Base-by-base conservation (phyloP, 1,140 invertebrate genomes). In the Gonioctena quinquepunctata region DNA sequence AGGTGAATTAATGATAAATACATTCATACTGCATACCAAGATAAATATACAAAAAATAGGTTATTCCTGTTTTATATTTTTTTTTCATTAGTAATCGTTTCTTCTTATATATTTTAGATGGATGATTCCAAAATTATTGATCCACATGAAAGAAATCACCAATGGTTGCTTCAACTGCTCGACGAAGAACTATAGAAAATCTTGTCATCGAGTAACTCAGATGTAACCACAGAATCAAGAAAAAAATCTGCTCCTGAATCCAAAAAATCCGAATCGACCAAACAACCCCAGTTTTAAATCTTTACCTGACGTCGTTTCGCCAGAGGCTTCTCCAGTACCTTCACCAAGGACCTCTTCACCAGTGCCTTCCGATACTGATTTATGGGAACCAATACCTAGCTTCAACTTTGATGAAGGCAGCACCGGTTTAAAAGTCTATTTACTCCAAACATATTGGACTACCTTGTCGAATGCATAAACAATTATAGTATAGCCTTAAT, bases 311-410 rank as follows among this genome's bases (percentile, higher is more conserved):
- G 22, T 57, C 16, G 19, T 57, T 57, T 57, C 19, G 4, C 54
- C 22, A 18, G 54, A 57, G 54, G 22, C 3, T 57, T 57, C 22
- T 57, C 54, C 21, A 11, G 7, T 11, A 27, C 4, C 59, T 1
- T 21, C 28, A 62, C 25, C 25, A 27, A 42, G 27, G 13, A 3
- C 13, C 21, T 28, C 19, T 61, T 7, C 59, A 25, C 3, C 6
- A 61, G 22, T 61, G 22, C 25, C 59, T 61, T 27, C 27, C 28
- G 27, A 61, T 25, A 62, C 21, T 42, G 21, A 61, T 61, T 19
- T n/a, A 33, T 61, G 59, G 59, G 8, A 61, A 61, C 59, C 59
- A 61, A 61, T 62, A 7, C 59, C 59, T 18, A 25, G 27, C 22
- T 62, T 62, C 23, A 62, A 62, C 19, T 62, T 62, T 11, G 27